Evolutionary conservation across 2,888 invertebrate species (phyloP), one percentile per base, ranked within the genome.

Genomic region (Tethea ocularis): DNA sequence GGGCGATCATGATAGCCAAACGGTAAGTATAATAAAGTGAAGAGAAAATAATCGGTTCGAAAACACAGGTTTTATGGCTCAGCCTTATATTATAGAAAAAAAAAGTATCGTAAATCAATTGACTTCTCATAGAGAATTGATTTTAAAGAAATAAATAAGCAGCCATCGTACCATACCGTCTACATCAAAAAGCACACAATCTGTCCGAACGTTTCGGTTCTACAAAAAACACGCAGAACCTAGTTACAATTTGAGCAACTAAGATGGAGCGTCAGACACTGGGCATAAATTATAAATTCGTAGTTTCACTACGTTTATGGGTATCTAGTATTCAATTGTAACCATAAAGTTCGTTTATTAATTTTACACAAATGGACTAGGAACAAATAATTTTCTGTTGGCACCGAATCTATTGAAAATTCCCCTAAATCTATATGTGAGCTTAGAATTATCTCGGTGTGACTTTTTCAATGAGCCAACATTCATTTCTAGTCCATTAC

Each of bases 141-240:
- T 20, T 46, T 20, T 17, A 20, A 46, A 60, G 23, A 51, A 51
- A 51, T 41, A 59, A 61, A 59, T 56, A 69, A 63, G 58, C 56
- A 59, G 52, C 51, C 58, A 56, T 57, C 64, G 61, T 61, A 66
- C 33, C 41, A 36, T 52, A 36, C 51, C 58, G 58, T 59, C 63
- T 26, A 63, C 59, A 54, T 66, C 77, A 78, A 75, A 76, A 78
- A 80, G 77, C 75, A 80, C 75, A 76, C 75, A 63, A 64, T 74
- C 69, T 66, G 61, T 73, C 58, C 67, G 63, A 46, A 63, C 57
- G 55, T n/a, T 38, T 20, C 2, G 59, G 63, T 59, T 65, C 67
- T 60, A 29, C 61, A 13, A 61, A 62, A 63, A n/a, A 55, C 55
- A 61, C 60, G 61, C 38, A 51, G 58, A 62, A 29, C 36, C 29